Evolutionary conservation across 37 sponge, comb jelly and placozoan genomes (phyloP).

Genomic region (Chondrosia reniformis): DNA sequence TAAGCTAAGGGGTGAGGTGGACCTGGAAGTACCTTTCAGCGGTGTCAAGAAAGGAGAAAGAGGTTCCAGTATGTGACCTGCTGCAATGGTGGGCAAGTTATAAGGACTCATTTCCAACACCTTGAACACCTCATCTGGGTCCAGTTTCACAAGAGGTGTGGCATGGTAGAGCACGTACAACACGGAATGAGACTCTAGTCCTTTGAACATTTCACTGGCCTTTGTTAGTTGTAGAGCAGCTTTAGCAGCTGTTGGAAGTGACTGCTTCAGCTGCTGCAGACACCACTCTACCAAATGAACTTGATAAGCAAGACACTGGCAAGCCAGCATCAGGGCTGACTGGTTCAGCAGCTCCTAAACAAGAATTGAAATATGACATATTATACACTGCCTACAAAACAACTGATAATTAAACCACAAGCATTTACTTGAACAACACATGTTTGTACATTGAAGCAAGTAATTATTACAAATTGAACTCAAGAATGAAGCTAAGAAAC

Average conservation of each 20-base stretch:
- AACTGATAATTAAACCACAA: background rate
- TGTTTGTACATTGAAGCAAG: too few species aligned
- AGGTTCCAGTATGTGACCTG: constrained; percentile 39
- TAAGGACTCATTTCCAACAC: constrained; percentile 71
- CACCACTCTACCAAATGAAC: constrained; percentile 93
- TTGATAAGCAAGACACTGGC: constrained; percentile 82
- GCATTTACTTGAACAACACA: background rate
- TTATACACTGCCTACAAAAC: background rate
- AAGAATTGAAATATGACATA: background rate
- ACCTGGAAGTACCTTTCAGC: constrained; percentile 5
- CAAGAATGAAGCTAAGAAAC: too few species aligned
- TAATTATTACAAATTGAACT: too few species aligned
- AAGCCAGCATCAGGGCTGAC: constrained; percentile 65
- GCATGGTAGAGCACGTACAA: constrained; percentile 87
- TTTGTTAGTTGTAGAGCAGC: background rate
- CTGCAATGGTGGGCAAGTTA: constrained; percentile 28
- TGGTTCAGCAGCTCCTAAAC: constrained; percentile 51
- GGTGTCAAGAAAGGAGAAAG: constrained; percentile 56
- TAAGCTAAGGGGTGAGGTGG: background rate
- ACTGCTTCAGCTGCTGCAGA: constrained; percentile 56
- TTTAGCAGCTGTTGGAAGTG: background rate
- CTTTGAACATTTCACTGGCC: constrained; percentile 83
- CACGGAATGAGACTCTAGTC: constrained; percentile 86
- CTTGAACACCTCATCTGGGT: constrained; percentile 78
- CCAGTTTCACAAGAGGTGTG: constrained; percentile 70